A percentile compares a stretch with the other conserved stretches of the same genome.
phyloP scores from a whole-genome alignment of 2,888 invertebrate genomes.

The Ariolimax columbianus region DNA sequence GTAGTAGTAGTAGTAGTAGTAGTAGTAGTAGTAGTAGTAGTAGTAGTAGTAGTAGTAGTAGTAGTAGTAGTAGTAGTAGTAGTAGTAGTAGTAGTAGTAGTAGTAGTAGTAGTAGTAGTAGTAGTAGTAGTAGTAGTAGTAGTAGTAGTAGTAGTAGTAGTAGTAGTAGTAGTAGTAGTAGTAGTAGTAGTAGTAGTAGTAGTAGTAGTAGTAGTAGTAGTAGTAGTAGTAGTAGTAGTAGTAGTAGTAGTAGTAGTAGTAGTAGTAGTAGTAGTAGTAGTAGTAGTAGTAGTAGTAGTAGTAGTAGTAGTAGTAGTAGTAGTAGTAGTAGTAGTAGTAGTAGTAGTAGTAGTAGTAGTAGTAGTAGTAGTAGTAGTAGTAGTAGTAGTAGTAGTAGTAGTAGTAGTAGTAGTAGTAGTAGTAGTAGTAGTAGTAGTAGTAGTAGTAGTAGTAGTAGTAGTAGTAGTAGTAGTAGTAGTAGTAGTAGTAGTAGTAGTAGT shows the following conservation, averaged over 20 bases:
- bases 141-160: background rate
- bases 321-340: background rate
- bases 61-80: background rate
- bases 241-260: background rate
- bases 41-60: background rate
- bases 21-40: slow-evolving; percentile 4
- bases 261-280: background rate
- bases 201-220: background rate
- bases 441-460: slow-evolving; percentile 2
- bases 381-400: background rate
- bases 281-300: slow-evolving; percentile 10
- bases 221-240: background rate
- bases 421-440: background rate
- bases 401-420: slow-evolving; percentile 3
- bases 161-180: background rate
- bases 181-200: slow-evolving; percentile 9
- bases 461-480: background rate
- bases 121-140: slow-evolving; percentile 12
- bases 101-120: background rate
- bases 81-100: background rate
- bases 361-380: background rate
- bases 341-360: slow-evolving; percentile 18
- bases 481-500: background rate
- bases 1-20: background rate
- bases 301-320: background rate